Percentiles rank a stretch among this genome's conserved stretches.
Evolutionary conservation across 2,797 vertebrate species (phyloP).

Genomic region (Eremophila alpestris): DNA sequence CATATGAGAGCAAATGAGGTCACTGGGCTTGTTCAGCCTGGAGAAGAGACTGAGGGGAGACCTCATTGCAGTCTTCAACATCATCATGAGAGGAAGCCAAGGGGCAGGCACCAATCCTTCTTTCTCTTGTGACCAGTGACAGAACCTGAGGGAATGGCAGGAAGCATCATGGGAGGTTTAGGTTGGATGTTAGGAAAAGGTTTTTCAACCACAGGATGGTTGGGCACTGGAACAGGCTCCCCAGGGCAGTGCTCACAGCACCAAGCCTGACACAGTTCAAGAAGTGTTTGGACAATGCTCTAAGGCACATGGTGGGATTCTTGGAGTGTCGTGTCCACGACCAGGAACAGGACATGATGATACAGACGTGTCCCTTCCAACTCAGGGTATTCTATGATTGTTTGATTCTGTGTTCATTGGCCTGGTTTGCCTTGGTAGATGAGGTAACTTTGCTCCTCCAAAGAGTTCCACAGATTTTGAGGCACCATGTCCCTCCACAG

Average conservation of each 20-base stretch:
- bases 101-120: background rate
- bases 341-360: background rate
- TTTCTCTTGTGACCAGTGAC: background rate
- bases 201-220: rapidly evolving
- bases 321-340: background rate
- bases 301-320: background rate
- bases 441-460: background rate
- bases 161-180: background rate
- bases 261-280: background rate
- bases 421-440: background rate
- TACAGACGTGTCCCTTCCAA: background rate
- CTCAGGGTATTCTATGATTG: background rate
- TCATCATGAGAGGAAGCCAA: background rate
- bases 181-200: background rate
- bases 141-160: background rate
- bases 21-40: background rate
- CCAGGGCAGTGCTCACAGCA: background rate
- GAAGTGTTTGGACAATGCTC: background rate
- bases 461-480: background rate
- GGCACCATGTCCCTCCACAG: background rate
- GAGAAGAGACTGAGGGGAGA: background rate
- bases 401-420: background rate
- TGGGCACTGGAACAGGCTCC: background rate
- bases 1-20: background rate
- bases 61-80: background rate